A percentile compares a stretch with the other conserved stretches of the same genome.
These are phyloP conservation scores for Drosophila sproati DNA, from an alignment of 1,140 invertebrate species.

Conservation along the genomic window DNA sequence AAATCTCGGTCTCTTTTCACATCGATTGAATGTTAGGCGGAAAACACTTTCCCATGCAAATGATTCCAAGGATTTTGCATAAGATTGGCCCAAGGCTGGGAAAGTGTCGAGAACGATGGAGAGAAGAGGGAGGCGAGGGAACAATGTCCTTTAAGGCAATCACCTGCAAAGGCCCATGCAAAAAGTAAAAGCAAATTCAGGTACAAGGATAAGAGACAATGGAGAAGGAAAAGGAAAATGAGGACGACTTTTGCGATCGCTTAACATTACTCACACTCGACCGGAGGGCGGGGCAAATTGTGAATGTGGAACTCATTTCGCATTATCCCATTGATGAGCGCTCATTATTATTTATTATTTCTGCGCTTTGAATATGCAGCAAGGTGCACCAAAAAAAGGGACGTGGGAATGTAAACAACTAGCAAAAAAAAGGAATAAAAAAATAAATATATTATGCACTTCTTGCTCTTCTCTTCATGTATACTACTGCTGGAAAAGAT, in stretches of 20 bases:
- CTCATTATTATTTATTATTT: slow-evolving; percentile 72
- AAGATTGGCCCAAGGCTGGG: slow-evolving; percentile 67
- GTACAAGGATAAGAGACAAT: slow-evolving; percentile 32
- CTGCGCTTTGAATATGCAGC: slow-evolving; percentile 65
- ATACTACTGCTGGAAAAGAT: slow-evolving; percentile 42
- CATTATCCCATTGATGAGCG: slow-evolving; percentile 73
- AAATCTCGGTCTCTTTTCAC: not conserved
- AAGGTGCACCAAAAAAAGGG: slow-evolving; percentile 48
- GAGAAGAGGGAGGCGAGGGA: not conserved
- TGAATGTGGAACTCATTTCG: slow-evolving; percentile 70
- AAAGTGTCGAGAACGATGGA: slow-evolving; percentile 31
- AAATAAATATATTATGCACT: slow-evolving; percentile 13
- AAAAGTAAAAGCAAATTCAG: slow-evolving; percentile 25
- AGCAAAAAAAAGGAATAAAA: not conserved
- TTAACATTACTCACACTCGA: slow-evolving; percentile 61
- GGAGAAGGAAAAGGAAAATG: not conserved
- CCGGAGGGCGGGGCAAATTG: slow-evolving; percentile 25
- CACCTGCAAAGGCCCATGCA: slow-evolving; percentile 50
- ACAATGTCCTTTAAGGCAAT: slow-evolving; percentile 23
- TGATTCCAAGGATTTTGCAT: slow-evolving; percentile 74
- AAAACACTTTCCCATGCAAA: slow-evolving; percentile 82
- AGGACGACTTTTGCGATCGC: slow-evolving; percentile 68
- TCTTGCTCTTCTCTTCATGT: not conserved
- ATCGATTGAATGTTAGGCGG: slow-evolving; percentile 8
- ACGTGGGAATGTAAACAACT: slow-evolving; percentile 81